A percentile compares a stretch with the other conserved stretches of the same genome.
phyloP scores from a whole-genome alignment of 1,140 invertebrate genomes.

The Solenopsis fugax region DNA sequence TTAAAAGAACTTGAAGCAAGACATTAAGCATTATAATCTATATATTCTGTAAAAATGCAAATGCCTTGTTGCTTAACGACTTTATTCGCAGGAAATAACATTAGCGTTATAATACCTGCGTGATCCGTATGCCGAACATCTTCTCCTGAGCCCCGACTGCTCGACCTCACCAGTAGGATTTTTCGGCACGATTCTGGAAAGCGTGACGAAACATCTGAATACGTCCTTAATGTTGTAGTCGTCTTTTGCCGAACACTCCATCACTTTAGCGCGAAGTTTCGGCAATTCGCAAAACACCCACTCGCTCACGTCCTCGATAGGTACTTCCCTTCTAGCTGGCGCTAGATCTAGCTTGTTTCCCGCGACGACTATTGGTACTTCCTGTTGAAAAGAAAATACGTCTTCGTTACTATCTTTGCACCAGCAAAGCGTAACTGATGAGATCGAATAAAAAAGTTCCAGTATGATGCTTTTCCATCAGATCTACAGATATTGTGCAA shows the following conservation, averaged over 20 bases:
- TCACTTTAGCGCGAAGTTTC: slow-evolving; percentile 91
- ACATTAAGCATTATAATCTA: not conserved
- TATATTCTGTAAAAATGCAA: not conserved
- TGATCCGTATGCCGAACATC: slow-evolving; percentile 91
- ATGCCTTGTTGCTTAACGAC: not conserved
- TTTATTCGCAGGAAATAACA: not conserved
- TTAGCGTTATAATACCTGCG: slow-evolving; percentile 79
- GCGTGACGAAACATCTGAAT: slow-evolving; percentile 90
- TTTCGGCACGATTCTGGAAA: slow-evolving; percentile 89
- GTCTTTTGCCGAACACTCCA: slow-evolving; percentile 94
- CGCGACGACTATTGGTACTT: slow-evolving; percentile 94
- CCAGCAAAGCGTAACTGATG: not conserved
- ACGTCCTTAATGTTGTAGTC: slow-evolving; percentile 93
- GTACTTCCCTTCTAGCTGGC: slow-evolving; percentile 89
- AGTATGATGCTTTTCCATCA: not conserved
- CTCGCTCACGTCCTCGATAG: slow-evolving; percentile 92
- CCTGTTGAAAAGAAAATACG: slow-evolving; percentile 84
- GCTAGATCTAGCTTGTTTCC: slow-evolving; percentile 94
- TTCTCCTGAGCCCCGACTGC: slow-evolving; percentile 89
- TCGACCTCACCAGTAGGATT: slow-evolving; percentile 87
- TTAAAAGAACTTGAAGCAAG: not conserved
- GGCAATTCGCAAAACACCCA: slow-evolving; percentile 93
- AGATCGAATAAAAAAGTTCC: not conserved
- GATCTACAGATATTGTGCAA: not conserved
- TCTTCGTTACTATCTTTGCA: not conserved